phyloP scores from a whole-genome alignment of 2,888 invertebrate genomes.

The Caenorhabditis afra region DNA sequence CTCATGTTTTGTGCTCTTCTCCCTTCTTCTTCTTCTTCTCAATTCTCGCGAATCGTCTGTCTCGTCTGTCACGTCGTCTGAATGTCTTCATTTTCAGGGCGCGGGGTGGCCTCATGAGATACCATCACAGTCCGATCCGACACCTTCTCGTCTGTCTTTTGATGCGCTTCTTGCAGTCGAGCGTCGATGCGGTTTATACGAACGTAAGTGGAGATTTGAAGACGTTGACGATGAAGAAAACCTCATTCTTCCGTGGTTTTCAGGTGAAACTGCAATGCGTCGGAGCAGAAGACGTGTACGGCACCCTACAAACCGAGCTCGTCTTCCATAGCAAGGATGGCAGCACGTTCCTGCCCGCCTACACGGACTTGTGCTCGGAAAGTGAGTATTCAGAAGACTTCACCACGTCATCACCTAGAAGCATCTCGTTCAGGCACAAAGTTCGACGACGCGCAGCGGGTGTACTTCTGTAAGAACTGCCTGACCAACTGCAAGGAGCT shows the following conservation, averaged over 20 bases:
- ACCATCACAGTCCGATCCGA: constrained; percentile 4
- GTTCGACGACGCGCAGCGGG: constrained; percentile 41
- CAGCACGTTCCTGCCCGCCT: constrained; percentile 42
- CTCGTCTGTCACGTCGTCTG: not conserved
- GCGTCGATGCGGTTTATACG: constrained; percentile 34
- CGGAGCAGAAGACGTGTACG: constrained; percentile 36
- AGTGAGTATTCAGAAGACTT: constrained; percentile 1
- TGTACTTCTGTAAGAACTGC: constrained; percentile 47
- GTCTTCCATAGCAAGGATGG: constrained; percentile 16
- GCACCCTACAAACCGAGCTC: constrained; percentile 39
- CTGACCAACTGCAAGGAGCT: constrained; percentile 17
- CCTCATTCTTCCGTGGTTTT: constrained; percentile 9
- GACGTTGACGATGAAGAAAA: too few species aligned
- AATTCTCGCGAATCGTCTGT: too few species aligned
- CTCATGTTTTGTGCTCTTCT: not conserved
- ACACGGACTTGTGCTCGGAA: constrained; percentile 33
- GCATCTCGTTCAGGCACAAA: constrained; percentile 4
- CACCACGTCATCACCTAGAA: not conserved
- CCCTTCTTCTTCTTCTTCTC: too few species aligned
- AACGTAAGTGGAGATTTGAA: constrained; percentile 49
- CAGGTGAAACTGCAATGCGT: constrained; percentile 46
- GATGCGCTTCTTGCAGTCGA: constrained; percentile 47
- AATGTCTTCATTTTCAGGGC: constrained; percentile 18
- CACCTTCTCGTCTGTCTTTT: constrained; percentile 20
- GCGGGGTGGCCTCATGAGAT: constrained; percentile 37